Conservation (phyloP, 2,888 invertebrate genomes). For the Eristalis pertinax region DNA sequence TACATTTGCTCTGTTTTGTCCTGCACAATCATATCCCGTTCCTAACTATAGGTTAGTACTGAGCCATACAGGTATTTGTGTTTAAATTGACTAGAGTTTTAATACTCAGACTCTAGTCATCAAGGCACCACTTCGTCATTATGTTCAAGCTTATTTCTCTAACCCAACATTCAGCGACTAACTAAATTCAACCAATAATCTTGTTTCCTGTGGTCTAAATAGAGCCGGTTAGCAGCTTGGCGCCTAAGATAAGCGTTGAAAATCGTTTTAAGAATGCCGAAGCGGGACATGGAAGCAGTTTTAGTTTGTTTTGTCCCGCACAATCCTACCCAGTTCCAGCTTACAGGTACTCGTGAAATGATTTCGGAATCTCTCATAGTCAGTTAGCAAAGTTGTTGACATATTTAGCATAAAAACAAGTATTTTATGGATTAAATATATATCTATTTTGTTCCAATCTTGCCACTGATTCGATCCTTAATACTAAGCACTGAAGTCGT, state of each 20-base stretch:
- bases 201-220: slow-evolving; percentile 27
- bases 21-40: slow-evolving; percentile 89
- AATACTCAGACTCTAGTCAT: too few relatives aligned
- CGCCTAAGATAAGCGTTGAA: slow-evolving; percentile 83
- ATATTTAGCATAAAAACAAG: too few relatives aligned
- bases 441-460: too few relatives aligned
- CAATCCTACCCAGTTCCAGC: slow-evolving; percentile 88
- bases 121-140: neutral
- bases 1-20: slow-evolving; percentile 86
- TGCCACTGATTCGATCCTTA: too few relatives aligned
- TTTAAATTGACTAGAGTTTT: too few relatives aligned
- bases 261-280: slow-evolving; percentile 85
- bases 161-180: slow-evolving; percentile 70
- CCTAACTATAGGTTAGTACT: slow-evolving; percentile 86
- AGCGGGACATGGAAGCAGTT: slow-evolving; percentile 79
- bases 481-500: too few relatives aligned
- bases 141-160: neutral
- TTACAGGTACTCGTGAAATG: slow-evolving; percentile 82
- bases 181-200: neutral
- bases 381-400: too few relatives aligned
- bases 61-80: too few relatives aligned
- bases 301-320: slow-evolving; percentile 88
- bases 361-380: neutral
- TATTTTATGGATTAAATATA: too few relatives aligned
- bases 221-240: slow-evolving; percentile 84